Percentiles rank a stretch among this genome's conserved stretches.
Evolutionary conservation across 2,797 vertebrate species (phyloP).

Genomic region (Hoplostethus atlanticus): DNA sequence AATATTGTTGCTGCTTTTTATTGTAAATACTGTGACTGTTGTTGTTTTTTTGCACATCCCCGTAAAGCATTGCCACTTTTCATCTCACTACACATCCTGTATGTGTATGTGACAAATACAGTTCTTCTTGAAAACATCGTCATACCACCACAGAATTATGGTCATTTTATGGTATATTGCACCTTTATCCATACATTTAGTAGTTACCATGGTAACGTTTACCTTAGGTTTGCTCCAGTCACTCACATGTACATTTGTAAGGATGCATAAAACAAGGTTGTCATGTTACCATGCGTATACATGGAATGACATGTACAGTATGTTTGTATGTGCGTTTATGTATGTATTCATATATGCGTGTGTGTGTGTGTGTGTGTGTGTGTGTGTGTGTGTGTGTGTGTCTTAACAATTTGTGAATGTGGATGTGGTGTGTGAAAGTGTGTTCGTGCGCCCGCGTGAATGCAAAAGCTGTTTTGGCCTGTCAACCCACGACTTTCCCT

Average conservation of each 20-base stretch:
- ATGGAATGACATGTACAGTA: background rate
- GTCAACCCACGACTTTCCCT: constrained; percentile 78
- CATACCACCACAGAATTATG: too few relatives aligned
- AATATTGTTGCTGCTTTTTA: too few relatives aligned
- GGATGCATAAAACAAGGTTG: background rate
- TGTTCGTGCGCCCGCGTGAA: constrained; percentile 44
- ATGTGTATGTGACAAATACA: too few relatives aligned
- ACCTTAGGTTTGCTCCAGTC: background rate
- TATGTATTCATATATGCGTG: background rate
- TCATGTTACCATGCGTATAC: background rate
- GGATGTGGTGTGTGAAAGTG: constrained; percentile 49
- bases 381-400: background rate
- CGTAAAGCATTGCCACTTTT: too few relatives aligned
- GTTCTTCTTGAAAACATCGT: too few relatives aligned
- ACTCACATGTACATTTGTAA: background rate
- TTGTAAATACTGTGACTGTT: too few relatives aligned
- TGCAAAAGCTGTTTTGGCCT: constrained; percentile 60
- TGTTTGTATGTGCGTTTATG: background rate
- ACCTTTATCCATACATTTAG: too few relatives aligned
- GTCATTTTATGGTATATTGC: too few relatives aligned
- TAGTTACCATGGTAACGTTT: too few relatives aligned
- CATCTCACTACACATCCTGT: too few relatives aligned
- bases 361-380: too few relatives aligned
- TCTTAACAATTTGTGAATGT: background rate
- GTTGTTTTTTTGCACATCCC: too few relatives aligned